Evolutionary conservation across 1,140 invertebrate species (phyloP), one percentile per base, ranked within the genome.

Genomic region (Batillaria attramentaria): DNA sequence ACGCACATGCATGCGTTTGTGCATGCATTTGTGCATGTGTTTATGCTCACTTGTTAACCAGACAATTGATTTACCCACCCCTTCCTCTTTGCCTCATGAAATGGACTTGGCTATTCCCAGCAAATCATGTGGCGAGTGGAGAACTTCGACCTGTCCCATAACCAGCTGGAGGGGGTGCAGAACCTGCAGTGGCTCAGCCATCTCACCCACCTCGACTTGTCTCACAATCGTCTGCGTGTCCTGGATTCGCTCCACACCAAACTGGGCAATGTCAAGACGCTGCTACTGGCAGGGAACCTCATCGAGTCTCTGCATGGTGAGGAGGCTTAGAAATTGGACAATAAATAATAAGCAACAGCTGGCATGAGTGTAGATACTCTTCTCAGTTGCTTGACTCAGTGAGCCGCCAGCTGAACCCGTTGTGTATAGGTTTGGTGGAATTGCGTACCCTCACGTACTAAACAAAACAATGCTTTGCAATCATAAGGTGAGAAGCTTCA

Each of bases 261-360:
- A 89, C 93, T 98, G 76, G 97, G 96, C 2, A 97, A 98, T 91
- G 93, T 98, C n/a, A 93, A 95, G 20, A 94, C 93, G 78, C 93
- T 99, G n/a, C 95, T 97, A 88, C 88, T 99, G 50, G 95, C 96
- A 0, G 94, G 96, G 82, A 99, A 99, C 91, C 93, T 94, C 85
- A 93, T 99, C 0, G 93, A 92, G 31, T 93, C 93, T 0, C 72
- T 90, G 24, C 84, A 86, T 81, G 86, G 88, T 89, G 74, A 54
- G 79, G 50, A n/a, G 3, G 41, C 35, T 24, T n/a, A n/a, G n/a
- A n/a, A n/a, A n/a, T n/a, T n/a, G 33, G 33, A 66, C 33, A 18
- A 18, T 66, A 18, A 13, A 66, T 18, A 54, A 16, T 18, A 54
- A 54, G n/a, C 50, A 54, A 54, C 16, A 54, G n/a, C 50, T n/a